Percentiles rank a stretch among this genome's conserved stretches.
These are phyloP conservation scores for Microtus oregoni DNA, from an alignment of 2,113 vertebrate genomes.

Conservation along the genomic window DNA sequence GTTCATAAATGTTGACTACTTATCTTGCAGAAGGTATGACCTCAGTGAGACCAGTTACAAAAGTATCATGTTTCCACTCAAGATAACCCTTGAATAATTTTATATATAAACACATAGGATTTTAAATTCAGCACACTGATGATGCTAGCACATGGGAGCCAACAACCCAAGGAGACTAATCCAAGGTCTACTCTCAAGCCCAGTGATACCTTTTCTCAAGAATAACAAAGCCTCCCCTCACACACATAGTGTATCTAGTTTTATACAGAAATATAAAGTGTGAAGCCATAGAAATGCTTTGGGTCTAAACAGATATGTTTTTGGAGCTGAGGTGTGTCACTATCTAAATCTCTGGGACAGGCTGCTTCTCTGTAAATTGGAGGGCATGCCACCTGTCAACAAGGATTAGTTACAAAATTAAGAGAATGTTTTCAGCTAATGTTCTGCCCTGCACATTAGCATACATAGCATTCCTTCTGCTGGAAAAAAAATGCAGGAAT, in stretches of 20 bases:
- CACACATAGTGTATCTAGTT: background rate
- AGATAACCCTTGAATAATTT: background rate
- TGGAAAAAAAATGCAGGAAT: background rate
- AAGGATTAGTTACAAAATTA: conserved; percentile 22
- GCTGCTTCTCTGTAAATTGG: background rate
- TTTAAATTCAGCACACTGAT: too few relatives aligned
- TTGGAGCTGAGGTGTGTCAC: background rate
- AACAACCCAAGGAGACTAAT: background rate
- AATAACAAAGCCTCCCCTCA: background rate
- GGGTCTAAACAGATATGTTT: background rate
- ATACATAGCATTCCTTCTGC: background rate
- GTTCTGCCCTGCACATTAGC: background rate
- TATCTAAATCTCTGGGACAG: background rate
- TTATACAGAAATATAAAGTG: background rate
- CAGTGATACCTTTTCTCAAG: background rate
- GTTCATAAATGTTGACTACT: background rate
- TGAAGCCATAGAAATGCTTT: background rate
- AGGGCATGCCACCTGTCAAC: background rate
- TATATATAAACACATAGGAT: background rate
- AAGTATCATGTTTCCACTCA: background rate
- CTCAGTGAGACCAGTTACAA: background rate
- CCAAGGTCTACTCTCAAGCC: background rate
- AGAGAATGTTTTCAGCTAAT: background rate
- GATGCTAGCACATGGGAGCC: too few relatives aligned
- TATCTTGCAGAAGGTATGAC: background rate